These are phyloP conservation scores for Poeciliopsis turneri DNA, from an alignment of 2,797 vertebrate species.

Conservation along the genomic window DNA sequence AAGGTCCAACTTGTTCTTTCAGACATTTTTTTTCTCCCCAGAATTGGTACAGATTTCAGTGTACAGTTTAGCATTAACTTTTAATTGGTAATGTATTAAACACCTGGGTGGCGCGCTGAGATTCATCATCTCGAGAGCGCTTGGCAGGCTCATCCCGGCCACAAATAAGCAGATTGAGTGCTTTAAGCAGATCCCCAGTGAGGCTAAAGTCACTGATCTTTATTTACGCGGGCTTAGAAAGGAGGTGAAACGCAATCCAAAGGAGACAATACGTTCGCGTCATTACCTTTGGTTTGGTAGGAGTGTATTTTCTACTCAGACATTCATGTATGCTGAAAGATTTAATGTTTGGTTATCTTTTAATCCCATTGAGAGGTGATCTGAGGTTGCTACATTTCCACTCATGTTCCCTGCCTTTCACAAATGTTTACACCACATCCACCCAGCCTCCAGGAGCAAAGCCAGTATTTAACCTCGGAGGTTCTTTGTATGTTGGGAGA, in stretches of 20 bases:
- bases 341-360: constrained; percentile 38
- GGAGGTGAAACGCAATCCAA: constrained; percentile 1
- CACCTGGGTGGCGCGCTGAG: constrained; percentile 16
- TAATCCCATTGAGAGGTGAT: constrained; percentile 45
- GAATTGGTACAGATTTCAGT: constrained; percentile 13
- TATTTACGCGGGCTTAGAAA: constrained; percentile 26
- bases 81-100: constrained; percentile 74
- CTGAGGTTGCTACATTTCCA: constrained; percentile 10
- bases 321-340: constrained; percentile 15
- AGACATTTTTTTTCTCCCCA: neutral
- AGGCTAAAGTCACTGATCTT: constrained; percentile 62
- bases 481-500: constrained; percentile 46
- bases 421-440: constrained; percentile 30
- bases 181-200: constrained; percentile 44
- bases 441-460: constrained; percentile 16
- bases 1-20: neutral
- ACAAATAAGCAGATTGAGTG: constrained; percentile 63
- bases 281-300: neutral
- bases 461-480: constrained; percentile 48
- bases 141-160: constrained; percentile 38
- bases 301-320: neutral
- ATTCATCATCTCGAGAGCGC: constrained; percentile 61
- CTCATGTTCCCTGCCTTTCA: constrained; percentile 23
- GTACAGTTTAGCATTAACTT: constrained; percentile 66
- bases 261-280: constrained; percentile 2